These are phyloP conservation scores for Pyrrhia umbra DNA, from an alignment of 2,888 invertebrate species.

Conservation along the genomic window DNA sequence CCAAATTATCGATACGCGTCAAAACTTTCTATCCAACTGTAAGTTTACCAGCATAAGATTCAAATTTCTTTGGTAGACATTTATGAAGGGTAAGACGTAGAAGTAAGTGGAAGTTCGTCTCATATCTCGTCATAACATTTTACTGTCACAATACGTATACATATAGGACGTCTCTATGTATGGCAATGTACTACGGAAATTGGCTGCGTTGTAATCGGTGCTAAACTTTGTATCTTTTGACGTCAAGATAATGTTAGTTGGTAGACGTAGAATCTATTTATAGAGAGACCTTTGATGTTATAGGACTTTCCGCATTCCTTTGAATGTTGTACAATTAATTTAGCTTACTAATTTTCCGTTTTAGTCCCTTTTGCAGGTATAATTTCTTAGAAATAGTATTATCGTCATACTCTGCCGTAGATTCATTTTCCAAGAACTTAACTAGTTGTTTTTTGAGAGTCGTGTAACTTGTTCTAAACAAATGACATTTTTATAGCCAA, in stretches of 20 bases:
- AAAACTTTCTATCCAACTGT: conserved; percentile 42
- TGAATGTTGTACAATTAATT: neutral
- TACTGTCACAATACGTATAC: conserved; percentile 79
- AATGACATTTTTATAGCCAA: too few relatives aligned
- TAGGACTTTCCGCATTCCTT: conserved; percentile 7
- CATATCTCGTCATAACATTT: conserved; percentile 87
- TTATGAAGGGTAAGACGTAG: conserved; percentile 50
- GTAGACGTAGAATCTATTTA: conserved; percentile 18
- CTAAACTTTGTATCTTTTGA: conserved; percentile 69
- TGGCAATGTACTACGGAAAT: conserved; percentile 79
- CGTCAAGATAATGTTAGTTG: conserved; percentile 37
- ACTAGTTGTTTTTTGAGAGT: neutral
- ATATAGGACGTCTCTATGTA: conserved; percentile 63
- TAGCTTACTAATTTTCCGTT: neutral
- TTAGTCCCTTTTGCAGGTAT: neutral
- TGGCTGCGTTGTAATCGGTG: conserved; percentile 79
- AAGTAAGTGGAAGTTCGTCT: conserved; percentile 76
- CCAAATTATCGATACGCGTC: conserved; percentile 62
- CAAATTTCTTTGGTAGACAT: conserved; percentile 43
- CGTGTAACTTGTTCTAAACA: neutral
- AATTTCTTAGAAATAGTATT: neutral
- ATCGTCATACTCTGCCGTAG: neutral
- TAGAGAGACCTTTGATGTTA: conserved; percentile 12
- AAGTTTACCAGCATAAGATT: conserved; percentile 48
- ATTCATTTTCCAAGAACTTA: neutral